Evolutionary conservation across 2,113 vertebrate species (phyloP), one percentile per base, ranked within the genome.

Genomic region (Leptocoma aspasia): DNA sequence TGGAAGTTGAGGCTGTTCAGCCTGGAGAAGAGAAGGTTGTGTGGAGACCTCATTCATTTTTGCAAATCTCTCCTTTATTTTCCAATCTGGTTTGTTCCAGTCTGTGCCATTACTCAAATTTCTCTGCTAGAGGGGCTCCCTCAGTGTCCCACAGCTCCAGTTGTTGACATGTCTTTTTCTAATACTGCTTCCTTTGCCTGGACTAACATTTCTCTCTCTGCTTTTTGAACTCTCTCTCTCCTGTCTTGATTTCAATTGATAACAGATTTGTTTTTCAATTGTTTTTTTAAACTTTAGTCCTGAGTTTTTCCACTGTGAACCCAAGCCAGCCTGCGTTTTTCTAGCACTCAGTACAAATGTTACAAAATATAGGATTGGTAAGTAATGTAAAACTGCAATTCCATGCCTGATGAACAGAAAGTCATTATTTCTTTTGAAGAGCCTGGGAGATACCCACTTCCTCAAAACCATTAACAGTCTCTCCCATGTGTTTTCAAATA

Each of bases 251-350:
- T 91, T 85, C 49, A 72, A 15, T 61, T 82, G 84, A 92, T 78
- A 66, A 80, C 42, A 66, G 75, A 49, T 91, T 86, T 77, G 35
- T 22, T 80, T 94, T 88, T 72, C 71, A 77, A 13, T 41, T 72
- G 10, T 64, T 82, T 88, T 84, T 72, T 27, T 20, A 57, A 86
- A 56, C 54, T 63, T 93, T 13, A 22, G 24, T 56, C 63, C 80
- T 94, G 75, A 68, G 37, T 86, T 95, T 95, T 92, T 86, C 82
- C 82, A 66, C 41, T 52, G 63, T 68, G 64, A 90, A 73, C 35
- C n/a, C 42, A 80, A 81, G 63, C 50, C 66, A 90, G 37, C 9
- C 37, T 69, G 24, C 0, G 0, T 41, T 90, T 50, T 77, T 85
- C 49, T 42, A 57, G 60, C 41, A 50, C 45, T 22, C 10, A 13